phyloP scores from a whole-genome alignment of 2,888 invertebrate genomes.

The Acanthosepion pharaonis region DNA sequence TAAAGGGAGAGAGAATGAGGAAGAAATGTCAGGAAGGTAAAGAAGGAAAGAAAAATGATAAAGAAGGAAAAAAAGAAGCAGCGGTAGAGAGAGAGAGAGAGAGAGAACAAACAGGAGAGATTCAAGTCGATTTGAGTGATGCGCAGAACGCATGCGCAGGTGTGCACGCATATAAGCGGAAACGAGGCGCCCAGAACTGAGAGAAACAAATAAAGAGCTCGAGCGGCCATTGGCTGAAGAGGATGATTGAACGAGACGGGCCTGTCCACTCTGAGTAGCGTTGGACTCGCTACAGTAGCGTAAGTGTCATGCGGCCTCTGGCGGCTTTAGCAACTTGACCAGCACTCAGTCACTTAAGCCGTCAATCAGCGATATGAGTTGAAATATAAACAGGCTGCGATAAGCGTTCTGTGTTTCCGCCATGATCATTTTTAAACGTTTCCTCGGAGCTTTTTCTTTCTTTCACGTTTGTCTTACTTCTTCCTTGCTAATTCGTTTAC shows the following conservation, averaged over 20 bases:
- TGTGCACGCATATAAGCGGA: not conserved
- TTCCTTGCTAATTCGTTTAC: not conserved
- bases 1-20: not conserved
- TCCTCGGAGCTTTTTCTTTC: not conserved
- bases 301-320: constrained; percentile 12
- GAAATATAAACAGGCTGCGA: not conserved
- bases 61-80: not conserved
- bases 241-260: not conserved
- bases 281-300: not conserved
- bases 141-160: not conserved
- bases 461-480: not conserved
- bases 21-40: not conserved
- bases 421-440: not conserved
- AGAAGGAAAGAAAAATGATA: not conserved
- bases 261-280: constrained; percentile 33
- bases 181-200: not conserved
- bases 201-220: not conserved
- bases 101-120: not conserved
- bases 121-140: not conserved
- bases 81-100: not conserved
- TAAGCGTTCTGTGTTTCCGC: not conserved
- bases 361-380: not conserved
- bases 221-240: not conserved
- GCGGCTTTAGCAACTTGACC: not conserved
- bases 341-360: not conserved